Conservation (phyloP, 1,140 invertebrate species). For the Rhizoglyphus robini region DNA sequence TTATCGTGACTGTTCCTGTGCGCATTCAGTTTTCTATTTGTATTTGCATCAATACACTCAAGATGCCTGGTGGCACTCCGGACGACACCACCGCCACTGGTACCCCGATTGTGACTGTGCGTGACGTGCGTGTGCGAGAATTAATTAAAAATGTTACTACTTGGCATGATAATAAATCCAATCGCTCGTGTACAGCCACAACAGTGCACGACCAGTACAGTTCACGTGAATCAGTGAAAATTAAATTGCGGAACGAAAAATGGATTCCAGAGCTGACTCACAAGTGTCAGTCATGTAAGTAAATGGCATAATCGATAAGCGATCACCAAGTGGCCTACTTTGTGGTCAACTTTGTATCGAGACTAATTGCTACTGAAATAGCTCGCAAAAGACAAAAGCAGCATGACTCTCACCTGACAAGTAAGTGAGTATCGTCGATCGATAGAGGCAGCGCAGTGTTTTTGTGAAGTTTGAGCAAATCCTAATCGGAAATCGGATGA, state of each 20-base stretch:
- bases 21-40: too few relatives aligned
- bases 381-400: background rate
- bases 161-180: constrained; percentile 6
- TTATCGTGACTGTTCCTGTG: too few relatives aligned
- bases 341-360: background rate
- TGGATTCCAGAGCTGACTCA: background rate
- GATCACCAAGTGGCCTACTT: background rate
- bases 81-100: too few relatives aligned
- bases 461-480: constrained; percentile 39
- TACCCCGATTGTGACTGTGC: too few relatives aligned
- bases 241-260: background rate
- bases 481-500: constrained; percentile 40
- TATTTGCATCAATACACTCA: too few relatives aligned
- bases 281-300: background rate
- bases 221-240: background rate
- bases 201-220: background rate
- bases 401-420: constrained; percentile 37
- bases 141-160: constrained; percentile 10
- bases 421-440: constrained; percentile 59
- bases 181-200: background rate
- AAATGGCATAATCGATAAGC: background rate
- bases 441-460: constrained; percentile 32
- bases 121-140: too few relatives aligned
- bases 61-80: too few relatives aligned
- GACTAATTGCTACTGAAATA: background rate